A percentile compares a stretch with the other conserved stretches of the same genome.
These are phyloP conservation scores for Escarpia spicata DNA, from an alignment of 2,888 invertebrate species.

Conservation along the genomic window DNA sequence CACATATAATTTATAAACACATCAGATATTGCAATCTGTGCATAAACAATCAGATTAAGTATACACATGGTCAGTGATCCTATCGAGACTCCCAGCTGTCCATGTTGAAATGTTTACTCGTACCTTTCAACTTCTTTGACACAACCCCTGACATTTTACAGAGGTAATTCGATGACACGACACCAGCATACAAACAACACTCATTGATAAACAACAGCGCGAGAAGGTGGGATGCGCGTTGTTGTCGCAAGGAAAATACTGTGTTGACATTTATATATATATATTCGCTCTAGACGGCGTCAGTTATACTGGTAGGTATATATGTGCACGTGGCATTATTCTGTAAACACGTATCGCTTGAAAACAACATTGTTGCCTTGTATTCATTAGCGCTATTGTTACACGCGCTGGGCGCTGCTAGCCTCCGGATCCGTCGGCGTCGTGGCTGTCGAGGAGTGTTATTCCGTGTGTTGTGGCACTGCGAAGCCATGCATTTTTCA, in stretches of 20 bases:
- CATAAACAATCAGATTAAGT: too few relatives aligned
- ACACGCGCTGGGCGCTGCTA: background rate
- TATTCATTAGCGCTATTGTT: background rate
- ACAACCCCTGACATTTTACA: background rate
- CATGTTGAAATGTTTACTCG: background rate
- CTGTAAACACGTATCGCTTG: background rate
- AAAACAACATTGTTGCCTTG: background rate
- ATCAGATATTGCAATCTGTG: too few relatives aligned
- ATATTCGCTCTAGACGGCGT: background rate
- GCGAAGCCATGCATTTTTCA: background rate
- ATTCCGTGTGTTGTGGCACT: background rate
- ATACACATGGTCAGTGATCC: background rate
- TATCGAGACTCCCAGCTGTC: background rate
- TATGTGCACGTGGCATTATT: background rate
- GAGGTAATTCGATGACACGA: constrained; percentile 16
- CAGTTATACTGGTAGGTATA: background rate
- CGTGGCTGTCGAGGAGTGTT: background rate
- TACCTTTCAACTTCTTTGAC: background rate
- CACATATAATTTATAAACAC: too few relatives aligned
- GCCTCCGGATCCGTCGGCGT: background rate
- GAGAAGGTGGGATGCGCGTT: background rate
- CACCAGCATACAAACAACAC: constrained; percentile 5
- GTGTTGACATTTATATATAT: background rate
- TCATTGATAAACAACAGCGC: constrained; percentile 4
- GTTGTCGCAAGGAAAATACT: background rate